Evolutionary conservation across 1,140 invertebrate genomes (phyloP).

Genomic region (Macrobrachium rosenbergii): DNA sequence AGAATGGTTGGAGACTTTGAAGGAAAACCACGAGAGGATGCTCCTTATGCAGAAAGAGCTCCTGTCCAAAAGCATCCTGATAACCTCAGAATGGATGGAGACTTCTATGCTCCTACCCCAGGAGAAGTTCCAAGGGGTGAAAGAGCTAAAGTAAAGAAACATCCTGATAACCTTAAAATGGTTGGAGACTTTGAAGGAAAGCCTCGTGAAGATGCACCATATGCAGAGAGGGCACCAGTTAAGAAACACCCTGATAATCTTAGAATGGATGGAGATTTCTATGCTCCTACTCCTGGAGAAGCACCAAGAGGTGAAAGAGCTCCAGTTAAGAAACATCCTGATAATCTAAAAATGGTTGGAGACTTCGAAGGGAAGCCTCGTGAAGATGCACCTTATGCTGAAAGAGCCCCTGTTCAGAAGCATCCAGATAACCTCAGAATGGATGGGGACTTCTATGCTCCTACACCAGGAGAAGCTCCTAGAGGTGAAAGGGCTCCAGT

Average conservation of each 20-base stretch:
- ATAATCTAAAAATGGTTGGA: slow-evolving; percentile 29
- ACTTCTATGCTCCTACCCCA: slow-evolving; percentile 40
- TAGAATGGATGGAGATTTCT: slow-evolving; percentile 45
- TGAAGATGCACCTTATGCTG: slow-evolving; percentile 45
- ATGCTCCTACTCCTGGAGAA: slow-evolving; percentile 40
- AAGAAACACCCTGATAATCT: slow-evolving; percentile 39
- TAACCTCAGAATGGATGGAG: slow-evolving; percentile 37
- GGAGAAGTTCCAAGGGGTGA: slow-evolving; percentile 39
- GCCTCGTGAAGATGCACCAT: slow-evolving; percentile 34
- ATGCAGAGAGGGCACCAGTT: slow-evolving; percentile 24
- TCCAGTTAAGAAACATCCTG: slow-evolving; percentile 46
- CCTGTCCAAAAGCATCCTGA: slow-evolving; percentile 70
- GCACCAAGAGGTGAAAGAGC: slow-evolving; percentile 43
- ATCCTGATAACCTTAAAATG: slow-evolving; percentile 42
- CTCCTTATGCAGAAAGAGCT: slow-evolving; percentile 72
- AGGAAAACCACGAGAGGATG: neutral
- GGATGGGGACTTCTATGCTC: slow-evolving; percentile 49
- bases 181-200: slow-evolving; percentile 45
- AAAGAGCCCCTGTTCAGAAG: slow-evolving; percentile 33
- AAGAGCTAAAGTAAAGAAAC: slow-evolving; percentile 35
- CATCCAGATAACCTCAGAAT: slow-evolving; percentile 45
- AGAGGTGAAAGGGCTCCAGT: slow-evolving; percentile 39
- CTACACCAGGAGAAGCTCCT: slow-evolving; percentile 32
- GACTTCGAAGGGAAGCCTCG: slow-evolving; percentile 33
- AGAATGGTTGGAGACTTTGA: slow-evolving; percentile 23